These are phyloP conservation scores for Thalassophryne amazonica DNA, from an alignment of 2,797 vertebrate species.

Conservation along the genomic window DNA sequence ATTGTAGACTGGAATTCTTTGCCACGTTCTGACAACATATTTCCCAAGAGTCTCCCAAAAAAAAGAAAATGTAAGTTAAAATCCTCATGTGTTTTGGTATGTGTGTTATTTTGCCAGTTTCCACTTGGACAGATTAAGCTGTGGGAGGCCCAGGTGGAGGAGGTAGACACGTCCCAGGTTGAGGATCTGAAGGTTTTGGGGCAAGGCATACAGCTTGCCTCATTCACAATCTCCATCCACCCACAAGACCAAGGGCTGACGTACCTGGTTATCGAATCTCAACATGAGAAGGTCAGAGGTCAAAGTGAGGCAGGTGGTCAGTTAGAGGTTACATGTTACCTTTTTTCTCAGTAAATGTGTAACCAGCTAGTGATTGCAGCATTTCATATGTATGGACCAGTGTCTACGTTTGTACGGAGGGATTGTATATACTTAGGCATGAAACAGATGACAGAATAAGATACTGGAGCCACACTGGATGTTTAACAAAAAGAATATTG, in stretches of 20 bases:
- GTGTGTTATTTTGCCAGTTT: slow-evolving; percentile 77
- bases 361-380: no score
- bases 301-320: background rate
- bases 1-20: no score
- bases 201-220: slow-evolving; percentile 79
- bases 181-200: slow-evolving; percentile 86
- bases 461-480: no score
- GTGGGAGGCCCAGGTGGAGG: slow-evolving; percentile 90
- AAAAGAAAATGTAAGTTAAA: background rate
- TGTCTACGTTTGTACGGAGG: no score
- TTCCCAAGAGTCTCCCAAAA: no score
- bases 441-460: no score
- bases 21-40: no score
- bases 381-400: no score
- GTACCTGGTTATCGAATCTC: slow-evolving; percentile 89
- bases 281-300: slow-evolving; percentile 86
- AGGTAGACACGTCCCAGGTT: slow-evolving; percentile 88
- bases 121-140: slow-evolving; percentile 97
- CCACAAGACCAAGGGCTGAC: slow-evolving; percentile 90
- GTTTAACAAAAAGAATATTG: no score
- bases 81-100: background rate
- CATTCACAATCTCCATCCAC: slow-evolving; percentile 86
- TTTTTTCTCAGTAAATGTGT: no score
- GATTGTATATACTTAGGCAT: no score
- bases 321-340: no score